Conservation (phyloP, 2,797 vertebrate species). For the Cottoperca gobio region DNA sequence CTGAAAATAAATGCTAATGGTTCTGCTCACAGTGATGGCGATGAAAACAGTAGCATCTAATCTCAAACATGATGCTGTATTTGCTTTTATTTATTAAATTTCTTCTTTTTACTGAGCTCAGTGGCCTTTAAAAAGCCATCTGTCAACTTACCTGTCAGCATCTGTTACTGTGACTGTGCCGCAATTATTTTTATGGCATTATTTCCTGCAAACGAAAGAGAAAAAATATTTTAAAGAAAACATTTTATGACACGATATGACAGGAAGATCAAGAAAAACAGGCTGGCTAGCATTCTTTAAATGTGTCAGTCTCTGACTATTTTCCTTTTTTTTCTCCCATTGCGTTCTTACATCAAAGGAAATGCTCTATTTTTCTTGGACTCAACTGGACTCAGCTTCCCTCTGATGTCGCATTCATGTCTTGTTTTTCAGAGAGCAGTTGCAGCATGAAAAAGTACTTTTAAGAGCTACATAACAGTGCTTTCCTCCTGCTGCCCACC, state of each 20-base stretch:
- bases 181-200: conserved; percentile 62
- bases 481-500: conserved; percentile 48
- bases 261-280: conserved; percentile 61
- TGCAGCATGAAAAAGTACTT: conserved; percentile 39
- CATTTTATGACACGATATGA: conserved; percentile 53
- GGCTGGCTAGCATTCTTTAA: conserved; percentile 53
- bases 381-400: conserved; percentile 33
- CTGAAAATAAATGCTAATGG: conserved; percentile 70
- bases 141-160: conserved; percentile 76
- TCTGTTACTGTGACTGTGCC: conserved; percentile 65
- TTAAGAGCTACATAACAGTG: conserved; percentile 50
- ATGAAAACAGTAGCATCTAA: conserved; percentile 62
- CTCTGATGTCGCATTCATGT: conserved; percentile 47
- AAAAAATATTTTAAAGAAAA: conserved; percentile 56
- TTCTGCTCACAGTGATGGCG: conserved; percentile 46
- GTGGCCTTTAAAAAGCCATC: conserved; percentile 74
- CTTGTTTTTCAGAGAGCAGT: conserved; percentile 40
- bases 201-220: conserved; percentile 50
- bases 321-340: conserved; percentile 53
- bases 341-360: conserved; percentile 66
- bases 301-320: conserved; percentile 62
- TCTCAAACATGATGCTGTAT: conserved; percentile 63
- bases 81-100: conserved; percentile 54
- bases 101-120: conserved; percentile 46
- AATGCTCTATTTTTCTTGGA: conserved; percentile 53